Conservation (phyloP, 2,113 vertebrate species). For the Xyrauchen texanus region DNA sequence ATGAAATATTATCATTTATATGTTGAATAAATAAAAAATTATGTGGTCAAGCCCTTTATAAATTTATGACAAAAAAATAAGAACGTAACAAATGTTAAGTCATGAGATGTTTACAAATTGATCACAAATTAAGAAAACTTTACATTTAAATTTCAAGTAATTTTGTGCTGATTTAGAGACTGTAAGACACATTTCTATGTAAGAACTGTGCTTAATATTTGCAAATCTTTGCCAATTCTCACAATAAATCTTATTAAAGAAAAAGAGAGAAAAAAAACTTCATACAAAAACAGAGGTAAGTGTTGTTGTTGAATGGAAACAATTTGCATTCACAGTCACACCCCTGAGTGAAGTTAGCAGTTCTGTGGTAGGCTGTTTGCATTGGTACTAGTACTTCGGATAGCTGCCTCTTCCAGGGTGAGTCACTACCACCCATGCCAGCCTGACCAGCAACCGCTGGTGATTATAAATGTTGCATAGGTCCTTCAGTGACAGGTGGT, state of each 20-base stretch:
- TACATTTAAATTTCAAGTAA: background rate
- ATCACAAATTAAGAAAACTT: background rate
- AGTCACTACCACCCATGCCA: too few species aligned
- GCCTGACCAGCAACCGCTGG: too few species aligned
- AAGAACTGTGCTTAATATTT: background rate
- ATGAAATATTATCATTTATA: too few species aligned
- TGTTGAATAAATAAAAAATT: background rate
- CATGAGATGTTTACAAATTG: background rate
- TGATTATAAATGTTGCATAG: too few species aligned
- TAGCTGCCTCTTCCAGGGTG: too few species aligned
- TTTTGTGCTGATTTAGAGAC: background rate
- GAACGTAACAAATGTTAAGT: too few species aligned
- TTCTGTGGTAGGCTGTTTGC: background rate
- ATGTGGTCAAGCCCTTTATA: background rate
- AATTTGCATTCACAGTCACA: too few species aligned
- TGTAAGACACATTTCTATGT: background rate
- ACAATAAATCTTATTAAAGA: background rate
- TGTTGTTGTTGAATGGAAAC: background rate
- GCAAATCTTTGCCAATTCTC: too few species aligned
- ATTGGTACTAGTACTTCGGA: too few species aligned
- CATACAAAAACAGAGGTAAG: background rate
- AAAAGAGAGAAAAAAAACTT: too few species aligned
- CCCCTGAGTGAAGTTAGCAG: background rate
- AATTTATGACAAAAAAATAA: background rate
- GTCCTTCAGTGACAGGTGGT: too few species aligned